A percentile compares a stretch with the other conserved stretches of the same genome.
phyloP scores from a whole-genome alignment of 1,140 invertebrate genomes.

The Sminthurides bifidus region DNA sequence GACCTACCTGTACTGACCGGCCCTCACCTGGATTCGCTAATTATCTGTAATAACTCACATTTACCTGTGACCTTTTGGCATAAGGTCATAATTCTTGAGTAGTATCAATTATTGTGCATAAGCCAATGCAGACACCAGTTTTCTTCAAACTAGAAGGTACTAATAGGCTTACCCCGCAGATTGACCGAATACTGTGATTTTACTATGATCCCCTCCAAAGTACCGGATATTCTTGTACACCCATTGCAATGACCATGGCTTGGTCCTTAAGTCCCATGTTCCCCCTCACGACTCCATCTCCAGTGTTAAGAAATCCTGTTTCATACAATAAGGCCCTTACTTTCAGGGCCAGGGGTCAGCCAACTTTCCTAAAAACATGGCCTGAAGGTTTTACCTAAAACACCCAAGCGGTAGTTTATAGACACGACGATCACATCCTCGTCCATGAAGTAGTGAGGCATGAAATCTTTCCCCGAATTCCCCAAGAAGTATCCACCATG shows the following conservation, averaged over 20 bases:
- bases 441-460: not conserved
- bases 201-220: slow-evolving; percentile 66
- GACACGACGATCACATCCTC: not conserved
- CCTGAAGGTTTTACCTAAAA: too few species aligned
- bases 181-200: slow-evolving; percentile 6
- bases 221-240: slow-evolving; percentile 72
- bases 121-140: too few species aligned
- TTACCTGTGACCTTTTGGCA: too few species aligned
- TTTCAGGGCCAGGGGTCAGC: not conserved
- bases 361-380: too few species aligned
- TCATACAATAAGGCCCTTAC: not conserved
- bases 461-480: not conserved
- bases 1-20: too few species aligned
- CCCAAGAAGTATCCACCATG: not conserved
- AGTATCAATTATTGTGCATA: too few species aligned
- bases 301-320: slow-evolving; percentile 72
- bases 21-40: too few species aligned
- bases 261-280: slow-evolving; percentile 94
- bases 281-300: slow-evolving; percentile 78
- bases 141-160: too few species aligned
- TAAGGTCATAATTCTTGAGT: too few species aligned
- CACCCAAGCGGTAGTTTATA: not conserved
- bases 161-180: too few species aligned
- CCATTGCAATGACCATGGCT: slow-evolving; percentile 79
- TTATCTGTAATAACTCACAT: too few species aligned